phyloP scores from a whole-genome alignment of 2,888 invertebrate species.

The Podotricha telesiphe region DNA sequence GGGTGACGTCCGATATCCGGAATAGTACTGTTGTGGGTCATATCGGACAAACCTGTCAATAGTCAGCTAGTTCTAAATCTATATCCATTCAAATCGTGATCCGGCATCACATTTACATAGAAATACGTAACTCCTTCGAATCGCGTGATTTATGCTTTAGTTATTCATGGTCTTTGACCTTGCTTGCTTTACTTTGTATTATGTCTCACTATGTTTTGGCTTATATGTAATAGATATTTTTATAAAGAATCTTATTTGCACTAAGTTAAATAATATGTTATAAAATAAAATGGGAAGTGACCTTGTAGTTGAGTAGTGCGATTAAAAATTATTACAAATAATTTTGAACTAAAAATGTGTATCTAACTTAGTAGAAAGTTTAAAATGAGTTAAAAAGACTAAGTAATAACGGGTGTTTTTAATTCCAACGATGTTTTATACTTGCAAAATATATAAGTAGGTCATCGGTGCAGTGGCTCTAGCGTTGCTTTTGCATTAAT shows the following conservation, averaged over 20 bases:
- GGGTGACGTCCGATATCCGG: slow-evolving; percentile 1
- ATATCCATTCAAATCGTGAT: slow-evolving; percentile 30
- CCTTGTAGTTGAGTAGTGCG: no score
- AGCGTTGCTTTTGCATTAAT: slow-evolving; percentile 7
- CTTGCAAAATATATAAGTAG: slow-evolving; percentile 8
- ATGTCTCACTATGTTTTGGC: not conserved
- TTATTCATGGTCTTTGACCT: slow-evolving; percentile 18
- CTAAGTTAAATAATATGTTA: no score
- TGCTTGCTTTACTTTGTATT: not conserved
- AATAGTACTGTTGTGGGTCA: slow-evolving; percentile 12
- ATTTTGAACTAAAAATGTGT: not conserved
- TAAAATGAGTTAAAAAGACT: not conserved
- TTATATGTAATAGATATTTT: not conserved
- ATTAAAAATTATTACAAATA: no score
- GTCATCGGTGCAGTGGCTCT: not conserved
- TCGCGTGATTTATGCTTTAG: slow-evolving; percentile 18
- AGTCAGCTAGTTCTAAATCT: slow-evolving; percentile 24
- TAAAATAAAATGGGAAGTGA: no score
- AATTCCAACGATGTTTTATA: not conserved
- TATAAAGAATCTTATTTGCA: no score
- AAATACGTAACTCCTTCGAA: slow-evolving; percentile 26
- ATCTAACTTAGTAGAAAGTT: not conserved
- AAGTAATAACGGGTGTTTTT: not conserved
- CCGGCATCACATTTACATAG: slow-evolving; percentile 28
- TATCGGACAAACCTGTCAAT: slow-evolving; percentile 28